Evolutionary conservation across 2,888 invertebrate genomes (phyloP), one percentile per base, ranked within the genome.

Genomic region (Lomographa bimaculata): DNA sequence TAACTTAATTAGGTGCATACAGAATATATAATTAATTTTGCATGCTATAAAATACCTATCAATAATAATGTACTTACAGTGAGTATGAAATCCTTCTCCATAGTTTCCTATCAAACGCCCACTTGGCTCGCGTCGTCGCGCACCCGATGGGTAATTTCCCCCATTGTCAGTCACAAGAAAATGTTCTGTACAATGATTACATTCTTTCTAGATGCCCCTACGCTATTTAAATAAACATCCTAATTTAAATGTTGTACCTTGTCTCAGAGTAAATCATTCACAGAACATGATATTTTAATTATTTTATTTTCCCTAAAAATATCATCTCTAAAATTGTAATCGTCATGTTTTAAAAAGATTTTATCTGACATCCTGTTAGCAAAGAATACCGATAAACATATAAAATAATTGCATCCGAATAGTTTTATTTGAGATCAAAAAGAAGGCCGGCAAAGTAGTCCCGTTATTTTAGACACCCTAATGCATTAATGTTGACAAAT

Each of bases 121-220:
- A 71, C 73, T 77, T 66, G 63, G 55, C 58, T 58, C 61, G 64
- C 60, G 66, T 69, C 72, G 76, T 70, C 79, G 76, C 76, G 64
- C 70, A 55, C 73, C 71, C 79, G 57, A 77, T 76, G 79, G 86
- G 83, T 87, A 85, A 87, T 87, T 87, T 84, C 66, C 83, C 71
- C 82, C 60, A 86, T 87, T 87, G 87, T 87, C 81, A 78, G 67
- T 57, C 66, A 59, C 82, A 83, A 84, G 82, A 79, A 85, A 85
- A 79, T 74, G 64, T 70, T 66, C 52, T 41, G 39, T 38, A 57
- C 61, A 51, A 37, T 4, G 38, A 43, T 9, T 5, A 10, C 3
- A 21, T 11, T 28, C 10, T 18, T 46, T 48, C 52, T 38, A 21
- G 21, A 46, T 45, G 24, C 11, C 14, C 14, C 14, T 2, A 4